A percentile compares a stretch with the other conserved stretches of the same genome.
phyloP scores from a whole-genome alignment of 2,888 invertebrate genomes.

The Hemithea aestivaria region DNA sequence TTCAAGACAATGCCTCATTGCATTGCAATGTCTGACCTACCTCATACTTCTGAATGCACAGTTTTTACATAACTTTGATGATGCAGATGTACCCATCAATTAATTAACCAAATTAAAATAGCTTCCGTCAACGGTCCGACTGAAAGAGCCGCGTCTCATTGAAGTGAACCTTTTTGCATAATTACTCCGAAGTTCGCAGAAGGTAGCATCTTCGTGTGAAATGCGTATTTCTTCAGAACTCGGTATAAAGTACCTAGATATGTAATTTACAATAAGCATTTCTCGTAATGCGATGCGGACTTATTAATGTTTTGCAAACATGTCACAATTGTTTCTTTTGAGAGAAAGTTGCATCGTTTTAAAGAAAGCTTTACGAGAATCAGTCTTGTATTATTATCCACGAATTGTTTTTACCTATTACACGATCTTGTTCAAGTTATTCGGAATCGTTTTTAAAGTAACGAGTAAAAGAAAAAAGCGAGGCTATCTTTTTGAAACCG shows the following conservation, averaged over 20 bases:
- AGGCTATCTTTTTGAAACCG: too few relatives aligned
- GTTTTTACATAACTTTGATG: too few relatives aligned
- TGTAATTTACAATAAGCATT: slow-evolving; percentile 19
- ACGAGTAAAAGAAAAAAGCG: too few relatives aligned
- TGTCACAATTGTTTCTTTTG: slow-evolving; percentile 11
- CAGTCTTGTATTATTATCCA: background rate
- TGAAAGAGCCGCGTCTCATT: background rate
- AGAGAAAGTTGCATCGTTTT: slow-evolving; percentile 9
- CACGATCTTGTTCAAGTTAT: background rate
- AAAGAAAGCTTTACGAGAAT: slow-evolving; percentile 6
- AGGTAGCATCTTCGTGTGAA: slow-evolving; percentile 15
- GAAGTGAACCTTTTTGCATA: slow-evolving; percentile 6
- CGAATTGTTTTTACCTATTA: slow-evolving; percentile 1
- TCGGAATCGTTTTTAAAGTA: background rate
- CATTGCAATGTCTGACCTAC: too few relatives aligned
- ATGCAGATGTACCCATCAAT: background rate
- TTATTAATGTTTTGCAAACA: slow-evolving; percentile 14
- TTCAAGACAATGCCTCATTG: too few relatives aligned
- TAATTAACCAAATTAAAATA: background rate
- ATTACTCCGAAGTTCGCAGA: slow-evolving; percentile 14
- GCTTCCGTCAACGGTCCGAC: background rate
- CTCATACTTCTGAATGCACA: too few relatives aligned
- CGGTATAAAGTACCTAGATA: slow-evolving; percentile 13
- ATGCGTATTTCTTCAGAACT: slow-evolving; percentile 15
- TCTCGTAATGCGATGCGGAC: slow-evolving; percentile 17